Evolutionary conservation across 2,113 vertebrate genomes (phyloP).

Genomic region (Gopherus flavomarginatus): DNA sequence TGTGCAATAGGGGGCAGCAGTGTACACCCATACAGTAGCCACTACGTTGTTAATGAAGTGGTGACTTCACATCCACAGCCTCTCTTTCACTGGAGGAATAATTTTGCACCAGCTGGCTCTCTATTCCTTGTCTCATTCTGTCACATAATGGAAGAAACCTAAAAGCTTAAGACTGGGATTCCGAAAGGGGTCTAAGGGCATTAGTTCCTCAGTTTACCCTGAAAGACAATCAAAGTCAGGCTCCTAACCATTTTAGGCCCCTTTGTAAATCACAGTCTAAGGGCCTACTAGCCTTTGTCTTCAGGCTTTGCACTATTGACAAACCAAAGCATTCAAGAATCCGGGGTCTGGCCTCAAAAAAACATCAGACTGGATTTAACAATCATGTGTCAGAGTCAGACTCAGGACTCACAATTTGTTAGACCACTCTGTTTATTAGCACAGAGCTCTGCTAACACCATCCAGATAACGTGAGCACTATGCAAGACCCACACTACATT

Average conservation of each 20-base stretch:
- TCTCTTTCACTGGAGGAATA: not conserved
- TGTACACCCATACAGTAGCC: not conserved
- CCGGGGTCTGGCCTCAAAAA: not conserved
- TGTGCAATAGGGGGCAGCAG: not conserved
- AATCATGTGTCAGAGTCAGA: no score
- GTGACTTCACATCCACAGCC: not conserved
- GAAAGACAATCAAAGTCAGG: not conserved
- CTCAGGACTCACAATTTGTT: no score
- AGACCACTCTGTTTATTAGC: no score
- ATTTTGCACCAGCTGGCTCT: accelerated
- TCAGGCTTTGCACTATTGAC: not conserved
- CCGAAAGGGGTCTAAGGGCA: not conserved
- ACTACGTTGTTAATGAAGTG: not conserved
- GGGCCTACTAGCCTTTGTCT: not conserved
- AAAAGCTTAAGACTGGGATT: not conserved
- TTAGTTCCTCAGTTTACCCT: not conserved
- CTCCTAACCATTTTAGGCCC: not conserved
- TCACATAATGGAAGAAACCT: not conserved
- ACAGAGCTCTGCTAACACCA: no score
- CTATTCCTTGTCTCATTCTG: not conserved
- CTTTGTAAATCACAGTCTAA: not conserved
- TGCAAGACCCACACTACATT: no score
- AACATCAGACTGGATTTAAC: not conserved
- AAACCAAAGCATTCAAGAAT: not conserved
- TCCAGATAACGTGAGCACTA: no score